These are phyloP conservation scores for Narcine bancroftii DNA, from an alignment of 2,113 vertebrate genomes.

Conservation along the genomic window DNA sequence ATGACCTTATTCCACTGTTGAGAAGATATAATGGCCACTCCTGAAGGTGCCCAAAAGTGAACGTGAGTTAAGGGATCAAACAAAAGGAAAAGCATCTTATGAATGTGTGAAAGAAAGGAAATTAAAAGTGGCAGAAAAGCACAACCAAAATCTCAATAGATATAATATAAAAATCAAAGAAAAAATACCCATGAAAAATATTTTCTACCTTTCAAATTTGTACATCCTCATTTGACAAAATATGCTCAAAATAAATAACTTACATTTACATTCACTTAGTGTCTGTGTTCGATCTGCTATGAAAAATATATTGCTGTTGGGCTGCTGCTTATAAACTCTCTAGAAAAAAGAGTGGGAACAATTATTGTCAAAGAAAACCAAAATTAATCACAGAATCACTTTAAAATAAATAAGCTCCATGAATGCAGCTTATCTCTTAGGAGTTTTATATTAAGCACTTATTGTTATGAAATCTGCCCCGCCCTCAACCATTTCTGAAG, in stretches of 20 bases:
- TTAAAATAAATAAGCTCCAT: background rate
- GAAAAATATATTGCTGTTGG: conserved; percentile 90
- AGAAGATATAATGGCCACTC: background rate
- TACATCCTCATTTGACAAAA: background rate
- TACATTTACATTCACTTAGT: conserved; percentile 76
- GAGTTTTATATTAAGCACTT: background rate
- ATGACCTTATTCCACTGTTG: background rate
- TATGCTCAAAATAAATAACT: conserved; percentile 45
- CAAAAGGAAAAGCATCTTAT: background rate
- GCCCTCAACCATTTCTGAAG: background rate
- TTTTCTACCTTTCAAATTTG: background rate
- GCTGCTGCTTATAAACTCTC: conserved; percentile 86
- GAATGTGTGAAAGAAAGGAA: background rate
- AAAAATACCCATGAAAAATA: background rate
- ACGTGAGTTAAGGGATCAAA: no score
- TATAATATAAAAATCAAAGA: background rate
- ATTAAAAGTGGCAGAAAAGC: background rate
- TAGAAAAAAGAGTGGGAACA: conserved; percentile 48
- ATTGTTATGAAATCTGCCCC: background rate
- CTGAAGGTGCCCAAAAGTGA: background rate
- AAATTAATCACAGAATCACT: conserved; percentile 12
- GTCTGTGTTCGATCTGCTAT: conserved; percentile 69
- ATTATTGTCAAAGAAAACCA: conserved; percentile 36
- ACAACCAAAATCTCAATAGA: background rate
- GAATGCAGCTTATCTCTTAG: background rate